These are phyloP conservation scores for Bombus fervidus DNA, from an alignment of 1,140 invertebrate genomes.

Conservation along the genomic window DNA sequence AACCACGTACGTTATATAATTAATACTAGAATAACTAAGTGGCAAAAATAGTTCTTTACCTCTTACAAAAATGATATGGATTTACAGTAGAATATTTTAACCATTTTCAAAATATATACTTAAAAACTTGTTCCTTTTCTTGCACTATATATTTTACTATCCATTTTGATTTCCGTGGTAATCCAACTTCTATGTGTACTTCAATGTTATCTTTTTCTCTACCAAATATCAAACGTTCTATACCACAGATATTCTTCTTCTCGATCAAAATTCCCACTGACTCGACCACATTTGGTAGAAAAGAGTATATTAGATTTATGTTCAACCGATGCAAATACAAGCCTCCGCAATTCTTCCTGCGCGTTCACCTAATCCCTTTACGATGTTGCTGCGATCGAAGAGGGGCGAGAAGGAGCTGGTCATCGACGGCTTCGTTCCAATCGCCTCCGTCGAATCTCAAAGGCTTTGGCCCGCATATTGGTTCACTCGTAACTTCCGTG, in stretches of 20 bases:
- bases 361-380: slow-evolving; percentile 43
- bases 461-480: slow-evolving; percentile 71
- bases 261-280: neutral
- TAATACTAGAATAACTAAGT: too few relatives aligned
- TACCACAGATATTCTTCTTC: neutral
- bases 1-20: too few relatives aligned
- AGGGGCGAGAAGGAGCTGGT: slow-evolving; percentile 25
- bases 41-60: too few relatives aligned
- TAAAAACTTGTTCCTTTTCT: too few relatives aligned
- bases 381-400: slow-evolving; percentile 15
- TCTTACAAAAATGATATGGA: too few relatives aligned
- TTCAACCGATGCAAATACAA: slow-evolving; percentile 32
- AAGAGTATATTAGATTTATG: slow-evolving; percentile 47
- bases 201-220: too few relatives aligned
- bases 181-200: too few relatives aligned
- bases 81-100: too few relatives aligned
- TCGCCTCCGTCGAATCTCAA: slow-evolving; percentile 64
- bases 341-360: slow-evolving; percentile 31
- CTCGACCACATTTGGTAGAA: neutral
- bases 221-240: too few relatives aligned
- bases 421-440: slow-evolving; percentile 41
- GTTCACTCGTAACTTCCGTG: slow-evolving; percentile 51
- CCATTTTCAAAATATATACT: too few relatives aligned
- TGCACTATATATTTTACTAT: too few relatives aligned
- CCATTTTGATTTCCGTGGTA: too few relatives aligned